Evolutionary conservation across 2,113 vertebrate genomes (phyloP), one percentile per base, ranked within the genome.

Genomic region (Perognathus longimembris): DNA sequence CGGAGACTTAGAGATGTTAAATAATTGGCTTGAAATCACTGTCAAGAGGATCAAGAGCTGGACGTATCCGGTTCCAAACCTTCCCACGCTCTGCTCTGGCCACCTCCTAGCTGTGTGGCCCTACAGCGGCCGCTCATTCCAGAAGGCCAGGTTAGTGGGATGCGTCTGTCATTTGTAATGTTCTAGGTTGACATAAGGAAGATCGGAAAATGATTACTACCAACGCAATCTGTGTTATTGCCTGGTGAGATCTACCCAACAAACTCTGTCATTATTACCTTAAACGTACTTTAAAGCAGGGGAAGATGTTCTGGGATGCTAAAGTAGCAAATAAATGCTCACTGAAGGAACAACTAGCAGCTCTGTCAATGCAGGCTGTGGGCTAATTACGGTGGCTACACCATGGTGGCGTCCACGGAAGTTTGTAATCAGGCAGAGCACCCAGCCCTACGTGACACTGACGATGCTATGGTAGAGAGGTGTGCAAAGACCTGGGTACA

Each of bases 171-270:
- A 76, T 20, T 36, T n/a, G 9, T 32, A 80, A 54, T 5, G 11
- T 26, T 77, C 57, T 77, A 11, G 2, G 9, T 6, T 34, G 21
- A 8, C 24, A 20, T 34, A 61, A 15, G 30, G 22, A 66, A 64
- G 21, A 34, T n/a, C 15, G 45, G 81, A 54, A 63, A 76, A 61
- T 70, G 20, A 77, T 76, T 75, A 73, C 63, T 9, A 12, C 64
- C 69, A 76, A 21, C 28, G 21, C 7, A 28, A 42, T 34, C 34
- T 11, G 76, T 18, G 40, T 57, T 6, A 91, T 59, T 57, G 42
- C 11, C 40, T 50, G 81, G 10, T 50, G 74, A 75, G 80, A 88
- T 94, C 54, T 90, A 83, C 87, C 17, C 50, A 82, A 54, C 42
- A 73, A 61, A 67, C 54, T 45, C 8, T 79, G 10, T 63, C 38